Evolutionary conservation across 2,797 vertebrate species (phyloP), one percentile per base, ranked within the genome.

Genomic region (Siniperca undulata): DNA sequence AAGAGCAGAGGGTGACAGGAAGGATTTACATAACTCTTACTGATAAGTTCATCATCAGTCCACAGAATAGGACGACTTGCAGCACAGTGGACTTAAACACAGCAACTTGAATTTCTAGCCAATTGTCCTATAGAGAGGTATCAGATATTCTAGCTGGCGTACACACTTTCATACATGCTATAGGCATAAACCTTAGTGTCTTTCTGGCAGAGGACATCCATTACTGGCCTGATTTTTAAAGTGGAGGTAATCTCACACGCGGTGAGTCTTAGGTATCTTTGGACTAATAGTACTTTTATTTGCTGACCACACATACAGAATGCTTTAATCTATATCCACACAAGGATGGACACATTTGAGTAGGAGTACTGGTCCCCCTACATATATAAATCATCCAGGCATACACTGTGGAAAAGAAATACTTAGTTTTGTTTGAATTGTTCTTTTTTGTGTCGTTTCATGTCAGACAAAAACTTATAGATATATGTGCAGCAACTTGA

Each of bases 151-250:
- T 75, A 72, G 83, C 86, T 88, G 76, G 73, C 76, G 19, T 71
- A 66, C 82, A 90, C 85, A 86, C 83, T 69, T 74, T 86, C 74
- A 85, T 87, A 92, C 76, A 79, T 84, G 80, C 81, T 91, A 81
- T 82, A 80, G 80, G 80, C 82, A 90, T 59, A 88, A 94, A 88
- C 90, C 88, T 87, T 80, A 72, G 88, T 88, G 89, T 91, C 85
- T 81, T 79, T 89, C 60, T 73, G 68, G 79, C 79, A 81, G 81
- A 79, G 78, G 71, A 74, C 69, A 52, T 77, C 58, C 48, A 19
- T 76, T 82, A 60, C 79, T 60, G 67, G 70, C 66, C 78, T 86
- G 30, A 69, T 82, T 84, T 17, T 83, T 55, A 65, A 71, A 55
- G 83, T 74, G 82, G 78, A 46, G 48, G 50, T 68, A 52, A 77